Base-by-base conservation (phyloP, 2,113 vertebrate species). In the Vicugna pacos region DNA sequence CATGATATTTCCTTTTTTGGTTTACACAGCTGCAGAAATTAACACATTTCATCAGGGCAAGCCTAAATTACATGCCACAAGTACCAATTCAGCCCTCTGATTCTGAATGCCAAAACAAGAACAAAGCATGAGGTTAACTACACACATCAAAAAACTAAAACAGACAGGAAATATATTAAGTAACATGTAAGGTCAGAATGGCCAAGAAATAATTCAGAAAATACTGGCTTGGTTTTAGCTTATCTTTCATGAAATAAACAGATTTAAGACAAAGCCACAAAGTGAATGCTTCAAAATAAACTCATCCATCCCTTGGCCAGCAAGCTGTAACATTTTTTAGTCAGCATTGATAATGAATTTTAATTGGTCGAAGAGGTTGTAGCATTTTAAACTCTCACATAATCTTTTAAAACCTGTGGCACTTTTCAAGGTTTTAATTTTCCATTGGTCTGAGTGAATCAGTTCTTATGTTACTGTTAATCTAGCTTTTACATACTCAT, bases 201-300 rank as follows among this genome's bases (percentile, higher is more conserved):
- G 60, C 76, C 85, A 98, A 97, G 72, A 89, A 96, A 95, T 42
- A 97, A 91, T n/a, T 96, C 56, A 69, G 12, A 93, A 97, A 97
- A 69, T 22, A 97, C 42, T 96, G 88, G 17, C 35, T 98, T 82
- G 79, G 32, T 22, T 85, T 97, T 97, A 97, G 89, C 54, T 89
- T 96, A 15, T 8, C 19, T 73, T 97, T 95, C 83, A 93, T 92
- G 38, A 80, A 93, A 69, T 84, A 85, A 84, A 97, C 3, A 79
- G 38, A 95, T 96, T 65, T 93, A 97, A 98, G 50, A n/a, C 64
- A 97, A 97, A 91, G 70, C 72, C 92, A 97, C 35, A 96, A 94
- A 95, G 15, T 87, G 93, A 92, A 64, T 64, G 97, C 92, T 97
- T 98, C 81, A 97, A 97, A 93, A 94, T 76, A 92, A 97, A 96